Conservation (phyloP, 2,888 invertebrate species). For the Agonopterix arenella region DNA sequence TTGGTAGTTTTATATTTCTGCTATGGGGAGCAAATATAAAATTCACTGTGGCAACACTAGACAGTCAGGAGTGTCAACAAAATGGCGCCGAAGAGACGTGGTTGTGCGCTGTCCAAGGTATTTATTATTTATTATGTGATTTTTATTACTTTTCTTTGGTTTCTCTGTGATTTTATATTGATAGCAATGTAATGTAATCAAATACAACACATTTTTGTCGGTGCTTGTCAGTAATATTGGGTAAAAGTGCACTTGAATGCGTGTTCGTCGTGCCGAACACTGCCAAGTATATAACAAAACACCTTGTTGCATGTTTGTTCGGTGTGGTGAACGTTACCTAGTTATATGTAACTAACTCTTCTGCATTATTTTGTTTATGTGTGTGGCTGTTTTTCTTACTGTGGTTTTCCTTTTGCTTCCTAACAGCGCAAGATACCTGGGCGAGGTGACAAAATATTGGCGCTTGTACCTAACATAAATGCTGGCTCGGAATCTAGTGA, state of each 20-base stretch:
- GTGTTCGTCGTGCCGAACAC: background rate
- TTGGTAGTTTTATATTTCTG: background rate
- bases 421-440: too few species aligned
- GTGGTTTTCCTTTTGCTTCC: background rate
- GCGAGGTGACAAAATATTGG: too few species aligned
- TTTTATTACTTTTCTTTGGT: background rate
- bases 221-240: background rate
- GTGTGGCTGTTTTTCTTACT: background rate
- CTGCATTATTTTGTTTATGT: slow-evolving; percentile 7
- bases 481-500: too few species aligned
- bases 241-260: background rate
- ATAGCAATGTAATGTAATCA: background rate
- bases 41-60: background rate
- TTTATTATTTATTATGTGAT: too few species aligned
- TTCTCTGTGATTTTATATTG: background rate
- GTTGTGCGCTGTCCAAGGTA: background rate
- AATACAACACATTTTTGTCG: background rate
- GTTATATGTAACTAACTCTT: background rate
- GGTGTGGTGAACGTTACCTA: background rate
- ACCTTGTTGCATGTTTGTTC: background rate
- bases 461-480: too few species aligned
- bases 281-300: background rate
- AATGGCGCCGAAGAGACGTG: background rate
- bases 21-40: background rate
- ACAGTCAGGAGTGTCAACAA: background rate